Evolutionary conservation across 35 echinoderm and acorn worm genomes (phyloP).

Genomic region (Stichopus chloronotus): DNA sequence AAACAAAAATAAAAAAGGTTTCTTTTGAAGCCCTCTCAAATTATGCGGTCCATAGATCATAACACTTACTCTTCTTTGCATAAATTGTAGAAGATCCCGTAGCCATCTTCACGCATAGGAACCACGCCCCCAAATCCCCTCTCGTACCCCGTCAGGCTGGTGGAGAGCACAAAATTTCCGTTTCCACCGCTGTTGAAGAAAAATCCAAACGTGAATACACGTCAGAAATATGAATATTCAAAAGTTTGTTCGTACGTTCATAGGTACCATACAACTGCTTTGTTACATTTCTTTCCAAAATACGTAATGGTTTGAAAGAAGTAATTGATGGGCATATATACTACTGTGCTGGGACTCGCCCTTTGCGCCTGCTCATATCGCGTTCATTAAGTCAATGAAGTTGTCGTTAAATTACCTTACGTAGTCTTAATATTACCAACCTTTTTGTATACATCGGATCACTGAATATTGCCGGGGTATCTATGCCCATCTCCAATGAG

Average conservation of each 20-base stretch:
- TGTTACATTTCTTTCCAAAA: too few relatives aligned
- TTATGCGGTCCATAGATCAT: neutral
- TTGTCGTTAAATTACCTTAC: too few relatives aligned
- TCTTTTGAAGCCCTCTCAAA: too few relatives aligned
- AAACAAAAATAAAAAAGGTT: too few relatives aligned
- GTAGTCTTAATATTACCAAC: neutral
- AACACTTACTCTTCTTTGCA: conserved; percentile 71
- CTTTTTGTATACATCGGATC: conserved; percentile 66
- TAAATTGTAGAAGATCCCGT: conserved; percentile 73
- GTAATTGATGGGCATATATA: too few relatives aligned
- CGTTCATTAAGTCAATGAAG: too few relatives aligned
- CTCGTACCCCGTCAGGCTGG: conserved; percentile 78
- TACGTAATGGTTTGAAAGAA: too few relatives aligned
- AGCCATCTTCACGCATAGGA: conserved; percentile 83
- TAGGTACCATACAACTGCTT: too few relatives aligned
- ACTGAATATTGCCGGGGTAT: conserved; percentile 62
- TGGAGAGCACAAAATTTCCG: conserved; percentile 84
- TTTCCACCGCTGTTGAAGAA: conserved; percentile 74
- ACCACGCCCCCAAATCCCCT: conserved; percentile 62
- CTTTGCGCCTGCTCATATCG: too few relatives aligned
- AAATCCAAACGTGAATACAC: neutral
- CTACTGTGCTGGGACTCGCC: too few relatives aligned
- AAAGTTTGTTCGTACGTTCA: too few relatives aligned
- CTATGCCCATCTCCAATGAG: conserved; percentile 55
- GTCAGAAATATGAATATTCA: too few relatives aligned